Conservation (phyloP, 2,113 vertebrate species). For the Psilopsiagon aymara region DNA sequence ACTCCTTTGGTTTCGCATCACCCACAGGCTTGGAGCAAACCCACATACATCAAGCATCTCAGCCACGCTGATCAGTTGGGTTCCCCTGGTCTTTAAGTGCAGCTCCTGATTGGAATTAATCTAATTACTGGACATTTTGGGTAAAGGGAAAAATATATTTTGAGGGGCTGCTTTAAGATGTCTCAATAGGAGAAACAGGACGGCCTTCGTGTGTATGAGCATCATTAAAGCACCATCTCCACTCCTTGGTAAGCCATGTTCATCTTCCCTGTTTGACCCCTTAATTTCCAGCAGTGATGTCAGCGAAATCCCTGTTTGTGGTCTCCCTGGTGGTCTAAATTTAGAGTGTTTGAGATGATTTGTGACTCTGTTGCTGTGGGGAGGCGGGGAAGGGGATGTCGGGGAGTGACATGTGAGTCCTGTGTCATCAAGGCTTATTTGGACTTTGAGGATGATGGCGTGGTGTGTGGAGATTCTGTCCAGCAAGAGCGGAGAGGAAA, state of each 20-base stretch:
- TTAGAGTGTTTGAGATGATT: constrained; percentile 57
- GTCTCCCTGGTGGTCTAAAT: neutral
- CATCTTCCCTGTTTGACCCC: neutral
- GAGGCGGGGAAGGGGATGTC: neutral
- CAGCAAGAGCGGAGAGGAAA: neutral
- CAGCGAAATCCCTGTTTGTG: constrained; percentile 11
- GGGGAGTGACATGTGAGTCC: neutral
- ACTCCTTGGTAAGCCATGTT: accelerated
- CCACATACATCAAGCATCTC: accelerated
- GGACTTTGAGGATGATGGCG: neutral
- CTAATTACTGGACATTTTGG: neutral
- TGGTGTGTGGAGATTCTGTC: neutral
- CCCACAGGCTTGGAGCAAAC: neutral
- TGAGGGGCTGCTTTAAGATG: neutral
- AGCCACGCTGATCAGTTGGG: accelerated
- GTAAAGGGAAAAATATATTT: neutral
- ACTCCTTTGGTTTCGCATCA: neutral
- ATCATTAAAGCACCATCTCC: accelerated
- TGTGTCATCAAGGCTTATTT: neutral
- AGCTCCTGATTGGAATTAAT: neutral
- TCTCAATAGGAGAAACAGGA: neutral
- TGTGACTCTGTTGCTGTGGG: constrained; percentile 43
- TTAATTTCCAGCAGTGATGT: constrained; percentile 1
- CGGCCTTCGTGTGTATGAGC: neutral
- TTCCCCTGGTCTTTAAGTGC: neutral